phyloP scores from a whole-genome alignment of 1,140 invertebrate genomes.

The Drosophila guanche region DNA sequence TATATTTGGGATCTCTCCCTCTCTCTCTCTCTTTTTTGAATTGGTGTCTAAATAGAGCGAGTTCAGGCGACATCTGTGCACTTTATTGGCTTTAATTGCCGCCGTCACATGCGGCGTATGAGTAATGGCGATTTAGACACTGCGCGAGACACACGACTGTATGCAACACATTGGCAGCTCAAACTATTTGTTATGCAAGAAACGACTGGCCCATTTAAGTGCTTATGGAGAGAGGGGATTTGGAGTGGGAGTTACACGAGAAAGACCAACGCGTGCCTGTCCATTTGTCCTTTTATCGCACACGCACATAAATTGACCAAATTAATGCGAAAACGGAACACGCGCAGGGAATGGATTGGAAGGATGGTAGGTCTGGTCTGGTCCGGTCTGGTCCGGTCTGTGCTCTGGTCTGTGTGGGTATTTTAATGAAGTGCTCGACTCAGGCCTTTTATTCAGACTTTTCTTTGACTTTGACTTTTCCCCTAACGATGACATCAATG shows the following conservation, averaged over 20 bases:
- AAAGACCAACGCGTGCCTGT: slow-evolving; percentile 3
- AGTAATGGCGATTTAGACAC: slow-evolving; percentile 59
- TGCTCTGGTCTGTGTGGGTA: slow-evolving; percentile 11
- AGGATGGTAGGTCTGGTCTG: slow-evolving; percentile 10
- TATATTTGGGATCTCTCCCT: no score
- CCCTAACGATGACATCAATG: slow-evolving; percentile 47
- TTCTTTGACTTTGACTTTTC: slow-evolving; percentile 51
- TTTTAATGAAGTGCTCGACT: slow-evolving; percentile 58
- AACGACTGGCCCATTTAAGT: slow-evolving; percentile 47
- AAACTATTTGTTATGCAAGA: slow-evolving; percentile 55
- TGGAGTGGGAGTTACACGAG: neutral
- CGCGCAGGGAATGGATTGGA: slow-evolving; percentile 41
- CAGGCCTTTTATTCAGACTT: slow-evolving; percentile 28
- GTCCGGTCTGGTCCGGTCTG: slow-evolving; percentile 11
- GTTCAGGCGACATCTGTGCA: slow-evolving; percentile 62
- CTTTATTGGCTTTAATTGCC: slow-evolving; percentile 59
- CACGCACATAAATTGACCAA: slow-evolving; percentile 73
- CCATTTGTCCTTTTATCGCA: slow-evolving; percentile 48
- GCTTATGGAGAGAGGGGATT: neutral
- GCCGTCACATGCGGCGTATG: slow-evolving; percentile 54
- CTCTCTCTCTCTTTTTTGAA: neutral
- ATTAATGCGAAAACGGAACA: slow-evolving; percentile 72
- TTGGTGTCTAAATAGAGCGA: slow-evolving; percentile 51
- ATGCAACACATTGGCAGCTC: slow-evolving; percentile 18
- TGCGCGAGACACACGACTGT: slow-evolving; percentile 8